Evolutionary conservation across 2,888 invertebrate species (phyloP).

Genomic region (Clunio marinus): DNA sequence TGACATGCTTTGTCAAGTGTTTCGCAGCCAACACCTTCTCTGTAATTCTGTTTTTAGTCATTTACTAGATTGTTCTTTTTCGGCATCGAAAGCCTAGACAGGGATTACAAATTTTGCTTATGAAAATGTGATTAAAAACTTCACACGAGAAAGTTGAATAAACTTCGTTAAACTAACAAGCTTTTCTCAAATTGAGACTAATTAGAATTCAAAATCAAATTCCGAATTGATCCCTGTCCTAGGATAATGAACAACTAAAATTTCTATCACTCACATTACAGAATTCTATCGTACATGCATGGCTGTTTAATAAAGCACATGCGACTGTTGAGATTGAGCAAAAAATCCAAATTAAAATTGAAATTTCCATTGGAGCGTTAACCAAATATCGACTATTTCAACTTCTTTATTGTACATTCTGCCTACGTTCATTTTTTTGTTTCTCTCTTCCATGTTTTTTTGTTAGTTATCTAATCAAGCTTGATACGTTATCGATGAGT

Average conservation of each 20-base stretch:
- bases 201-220: too few species aligned
- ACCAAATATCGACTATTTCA: not conserved
- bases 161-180: too few species aligned
- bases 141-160: too few species aligned
- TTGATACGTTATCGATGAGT: too few species aligned
- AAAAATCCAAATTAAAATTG: not conserved
- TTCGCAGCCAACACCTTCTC: slow-evolving; percentile 47
- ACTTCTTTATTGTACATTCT: too few species aligned
- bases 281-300: slow-evolving; percentile 32
- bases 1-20: slow-evolving; percentile 51
- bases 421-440: not conserved
- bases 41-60: slow-evolving; percentile 21
- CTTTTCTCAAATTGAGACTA: too few species aligned
- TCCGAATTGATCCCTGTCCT: too few species aligned
- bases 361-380: not conserved
- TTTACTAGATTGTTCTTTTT: not conserved
- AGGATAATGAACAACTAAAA: too few species aligned
- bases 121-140: too few species aligned
- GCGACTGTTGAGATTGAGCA: not conserved
- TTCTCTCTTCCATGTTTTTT: not conserved
- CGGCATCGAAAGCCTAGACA: too few species aligned
- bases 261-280: slow-evolving; percentile 32
- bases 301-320: not conserved
- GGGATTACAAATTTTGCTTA: too few species aligned
- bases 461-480: too few species aligned